Evolutionary conservation across 2,113 vertebrate genomes (phyloP).

Genomic region (Regulus satrapa): DNA sequence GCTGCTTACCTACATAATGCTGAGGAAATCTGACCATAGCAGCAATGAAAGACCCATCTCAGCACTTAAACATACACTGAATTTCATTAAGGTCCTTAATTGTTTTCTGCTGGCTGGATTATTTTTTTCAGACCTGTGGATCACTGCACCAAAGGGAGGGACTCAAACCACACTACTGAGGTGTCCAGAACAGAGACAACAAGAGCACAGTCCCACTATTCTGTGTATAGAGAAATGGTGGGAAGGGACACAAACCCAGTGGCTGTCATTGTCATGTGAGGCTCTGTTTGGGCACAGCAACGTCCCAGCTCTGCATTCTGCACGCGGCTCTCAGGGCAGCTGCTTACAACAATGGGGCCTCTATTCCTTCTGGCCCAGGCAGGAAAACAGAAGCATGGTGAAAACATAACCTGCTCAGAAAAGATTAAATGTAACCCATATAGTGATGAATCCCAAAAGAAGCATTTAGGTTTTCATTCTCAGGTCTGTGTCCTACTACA

Average conservation of each 20-base stretch:
- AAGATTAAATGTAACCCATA: not conserved
- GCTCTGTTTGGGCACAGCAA: not conserved
- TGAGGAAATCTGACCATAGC: not conserved
- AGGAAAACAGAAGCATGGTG: conserved; percentile 7
- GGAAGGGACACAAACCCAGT: not conserved
- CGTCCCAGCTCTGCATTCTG: not conserved
- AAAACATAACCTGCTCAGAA: conserved; percentile 18
- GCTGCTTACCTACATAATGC: not conserved
- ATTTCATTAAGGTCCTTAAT: not conserved
- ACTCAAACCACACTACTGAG: not conserved
- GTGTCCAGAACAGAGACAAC: not conserved
- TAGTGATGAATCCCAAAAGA: not conserved
- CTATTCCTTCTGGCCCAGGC: not conserved
- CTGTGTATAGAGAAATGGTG: not conserved
- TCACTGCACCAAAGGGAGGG: not conserved
- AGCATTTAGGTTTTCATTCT: not conserved
- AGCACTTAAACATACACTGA: not conserved
- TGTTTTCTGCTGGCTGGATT: not conserved
- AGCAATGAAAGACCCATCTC: not conserved
- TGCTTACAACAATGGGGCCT: not conserved
- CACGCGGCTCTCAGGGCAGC: not conserved
- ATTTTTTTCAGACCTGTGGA: not conserved
- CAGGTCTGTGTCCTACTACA: not conserved
- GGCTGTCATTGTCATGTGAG: not conserved
- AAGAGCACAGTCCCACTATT: not conserved